Base-by-base conservation (phyloP, 2,888 invertebrate species). In the Nomada ferruginata region DNA sequence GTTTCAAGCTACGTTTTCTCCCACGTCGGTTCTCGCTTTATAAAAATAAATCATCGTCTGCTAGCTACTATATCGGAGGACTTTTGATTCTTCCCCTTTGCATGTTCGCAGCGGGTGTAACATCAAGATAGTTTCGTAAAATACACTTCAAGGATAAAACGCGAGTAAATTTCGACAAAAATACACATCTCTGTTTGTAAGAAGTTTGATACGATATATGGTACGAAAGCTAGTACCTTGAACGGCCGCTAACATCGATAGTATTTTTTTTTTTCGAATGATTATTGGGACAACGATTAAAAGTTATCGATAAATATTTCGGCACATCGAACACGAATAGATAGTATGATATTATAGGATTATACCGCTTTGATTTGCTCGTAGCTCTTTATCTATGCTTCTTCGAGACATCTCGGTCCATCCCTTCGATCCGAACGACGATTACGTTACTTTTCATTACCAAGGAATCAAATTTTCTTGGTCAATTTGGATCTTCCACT, bases 11-110 rank as follows among this genome's bases (percentile, higher is more conserved):
- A 11, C 10, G 5, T 18, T 20, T n/a, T 47, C 20, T 9, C 11
- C 69, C 66, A 10, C 23, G 23, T 63, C 57, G 73, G 66, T 59
- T 26, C 20, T 9, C 20, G 72, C 61, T 71, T 80, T 84, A 86
- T 20, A 86, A 86, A 86, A 86, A 86, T 86, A 86, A 86, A 79
- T 81, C 63, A 47, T 52, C 64, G 76, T 76, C 75, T 73, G 70
- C 55, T 75, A 85, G 73, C 74, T 63, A 64, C 70, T 66, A 61
- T 10, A 44, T 50, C 61, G 74, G 73, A 78, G 74, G 63, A 68
- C 82, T 42, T 36, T 65, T 63, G 79, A 66, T 71, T 55, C 5
- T 63, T 52, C 47, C 29, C 18, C 36, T 47, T 20, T 11, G 57
- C 71, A 29, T 23, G 13, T 44, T 47, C 18, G 23, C 52, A 13